phyloP scores from a whole-genome alignment of 2,113 vertebrate genomes.

The Oreochromis niloticus region DNA sequence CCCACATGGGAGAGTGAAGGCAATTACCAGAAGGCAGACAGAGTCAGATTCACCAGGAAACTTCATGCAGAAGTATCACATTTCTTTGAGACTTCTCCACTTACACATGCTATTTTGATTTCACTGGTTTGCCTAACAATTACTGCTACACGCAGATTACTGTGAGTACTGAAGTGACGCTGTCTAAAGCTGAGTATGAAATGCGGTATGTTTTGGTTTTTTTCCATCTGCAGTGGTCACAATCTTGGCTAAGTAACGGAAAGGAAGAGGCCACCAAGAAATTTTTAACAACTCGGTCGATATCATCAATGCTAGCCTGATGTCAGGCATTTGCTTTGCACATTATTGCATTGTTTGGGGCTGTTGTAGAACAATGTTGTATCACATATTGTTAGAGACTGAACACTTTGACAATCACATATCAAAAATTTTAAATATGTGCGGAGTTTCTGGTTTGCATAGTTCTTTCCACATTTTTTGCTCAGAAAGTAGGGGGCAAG shows the following conservation, averaged over 20 bases:
- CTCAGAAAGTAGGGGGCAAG: neutral
- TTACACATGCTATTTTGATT: neutral
- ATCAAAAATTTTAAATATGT: neutral
- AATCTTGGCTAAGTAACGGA: neutral
- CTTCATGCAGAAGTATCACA: neutral
- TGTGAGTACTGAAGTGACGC: neutral
- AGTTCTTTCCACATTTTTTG: neutral
- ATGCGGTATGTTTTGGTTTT: neutral
- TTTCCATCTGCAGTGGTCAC: neutral
- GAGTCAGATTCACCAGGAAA: neutral
- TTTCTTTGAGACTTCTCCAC: neutral
- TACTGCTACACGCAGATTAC: neutral
- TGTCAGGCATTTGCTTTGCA: neutral
- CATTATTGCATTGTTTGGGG: neutral
- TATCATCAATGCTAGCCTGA: neutral
- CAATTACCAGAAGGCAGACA: neutral
- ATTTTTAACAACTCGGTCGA: neutral
- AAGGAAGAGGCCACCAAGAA: neutral
- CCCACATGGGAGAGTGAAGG: neutral
- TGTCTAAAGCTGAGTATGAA: neutral
- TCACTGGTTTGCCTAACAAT: neutral
- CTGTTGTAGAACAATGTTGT: neutral
- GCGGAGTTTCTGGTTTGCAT: neutral
- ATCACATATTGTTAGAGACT: neutral
- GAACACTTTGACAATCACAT: neutral